These are phyloP conservation scores for Drosophila setosimentum DNA, from an alignment of 2,888 invertebrate genomes.

Conservation along the genomic window DNA sequence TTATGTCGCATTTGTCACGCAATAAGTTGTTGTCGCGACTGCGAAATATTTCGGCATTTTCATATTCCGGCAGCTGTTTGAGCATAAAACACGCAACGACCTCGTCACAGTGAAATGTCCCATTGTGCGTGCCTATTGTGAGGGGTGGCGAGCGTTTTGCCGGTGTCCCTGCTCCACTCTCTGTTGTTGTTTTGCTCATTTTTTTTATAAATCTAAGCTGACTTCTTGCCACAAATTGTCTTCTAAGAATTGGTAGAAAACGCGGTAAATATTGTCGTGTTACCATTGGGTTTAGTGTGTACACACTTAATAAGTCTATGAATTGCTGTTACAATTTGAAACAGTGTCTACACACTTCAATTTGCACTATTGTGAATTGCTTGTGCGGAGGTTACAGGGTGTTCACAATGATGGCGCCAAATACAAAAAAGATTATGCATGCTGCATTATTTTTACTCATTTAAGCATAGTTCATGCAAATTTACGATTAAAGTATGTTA, in stretches of 20 bases:
- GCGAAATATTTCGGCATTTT: slow-evolving; percentile 92
- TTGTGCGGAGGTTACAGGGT: slow-evolving; percentile 8
- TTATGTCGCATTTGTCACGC: slow-evolving; percentile 92
- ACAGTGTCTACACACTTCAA: slow-evolving; percentile 19
- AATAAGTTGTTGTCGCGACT: slow-evolving; percentile 88
- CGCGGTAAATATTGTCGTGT: slow-evolving; percentile 54
- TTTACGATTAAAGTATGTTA: not conserved
- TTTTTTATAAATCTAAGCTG: slow-evolving; percentile 14
- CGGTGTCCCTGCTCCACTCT: slow-evolving; percentile 36
- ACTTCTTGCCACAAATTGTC: not conserved
- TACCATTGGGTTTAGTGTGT: slow-evolving; percentile 34
- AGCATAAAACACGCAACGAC: slow-evolving; percentile 96
- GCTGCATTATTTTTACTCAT: not conserved
- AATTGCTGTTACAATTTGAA: not conserved
- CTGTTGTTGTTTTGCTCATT: slow-evolving; percentile 35
- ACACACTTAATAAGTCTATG: not conserved
- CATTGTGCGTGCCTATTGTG: slow-evolving; percentile 83
- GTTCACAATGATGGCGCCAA: slow-evolving; percentile 16
- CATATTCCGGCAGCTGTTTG: slow-evolving; percentile 91
- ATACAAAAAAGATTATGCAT: not conserved
- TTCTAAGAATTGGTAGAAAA: slow-evolving; percentile 29
- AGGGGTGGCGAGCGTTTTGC: slow-evolving; percentile 57
- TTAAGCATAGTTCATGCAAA: not conserved
- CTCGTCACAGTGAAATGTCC: slow-evolving; percentile 83
- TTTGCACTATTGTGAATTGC: slow-evolving; percentile 22